These are phyloP conservation scores for Metellina segmentata DNA, from an alignment of 2,888 invertebrate genomes.

Conservation along the genomic window DNA sequence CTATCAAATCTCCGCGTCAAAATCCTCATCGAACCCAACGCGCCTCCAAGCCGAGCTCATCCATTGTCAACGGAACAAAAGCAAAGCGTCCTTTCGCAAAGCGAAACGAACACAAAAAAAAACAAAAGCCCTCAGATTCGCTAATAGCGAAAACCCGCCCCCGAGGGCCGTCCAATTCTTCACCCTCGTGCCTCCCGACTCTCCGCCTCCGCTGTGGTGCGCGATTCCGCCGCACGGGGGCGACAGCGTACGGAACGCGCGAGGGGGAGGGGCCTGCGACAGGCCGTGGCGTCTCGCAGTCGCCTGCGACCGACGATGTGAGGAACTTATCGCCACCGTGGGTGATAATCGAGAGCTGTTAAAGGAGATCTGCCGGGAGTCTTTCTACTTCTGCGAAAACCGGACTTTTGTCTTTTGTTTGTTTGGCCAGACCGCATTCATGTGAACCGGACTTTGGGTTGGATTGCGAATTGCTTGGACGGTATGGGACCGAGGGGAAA, in stretches of 20 bases:
- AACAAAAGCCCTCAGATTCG: slow-evolving; percentile 66
- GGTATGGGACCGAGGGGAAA: background rate
- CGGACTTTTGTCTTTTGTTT: background rate
- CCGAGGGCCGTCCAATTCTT: slow-evolving; percentile 53
- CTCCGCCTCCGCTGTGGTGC: slow-evolving; percentile 76
- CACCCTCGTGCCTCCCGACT: slow-evolving; percentile 39
- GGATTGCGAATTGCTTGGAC: background rate
- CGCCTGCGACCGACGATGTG: slow-evolving; percentile 55
- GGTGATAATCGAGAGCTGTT: slow-evolving; percentile 23
- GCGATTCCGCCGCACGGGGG: slow-evolving; percentile 73
- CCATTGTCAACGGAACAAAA: slow-evolving; percentile 51
- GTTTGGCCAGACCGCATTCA: background rate
- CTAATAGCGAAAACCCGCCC: slow-evolving; percentile 68
- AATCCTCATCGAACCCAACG: slow-evolving; percentile 39
- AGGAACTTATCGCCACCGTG: slow-evolving; percentile 63
- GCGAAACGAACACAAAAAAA: slow-evolving; percentile 48
- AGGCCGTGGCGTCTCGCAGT: slow-evolving; percentile 68
- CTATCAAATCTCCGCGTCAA: slow-evolving; percentile 1
- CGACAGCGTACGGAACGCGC: slow-evolving; percentile 68
- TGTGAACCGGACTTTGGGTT: background rate
- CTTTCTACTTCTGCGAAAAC: background rate
- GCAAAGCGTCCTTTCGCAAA: slow-evolving; percentile 4
- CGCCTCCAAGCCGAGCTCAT: slow-evolving; percentile 36
- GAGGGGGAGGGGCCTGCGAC: slow-evolving; percentile 53
- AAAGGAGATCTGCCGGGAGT: slow-evolving; percentile 3